Percentiles rank a stretch among this genome's conserved stretches.
Conservation (phyloP, 2,888 invertebrate species). For the Phengaris alcon region DNA sequence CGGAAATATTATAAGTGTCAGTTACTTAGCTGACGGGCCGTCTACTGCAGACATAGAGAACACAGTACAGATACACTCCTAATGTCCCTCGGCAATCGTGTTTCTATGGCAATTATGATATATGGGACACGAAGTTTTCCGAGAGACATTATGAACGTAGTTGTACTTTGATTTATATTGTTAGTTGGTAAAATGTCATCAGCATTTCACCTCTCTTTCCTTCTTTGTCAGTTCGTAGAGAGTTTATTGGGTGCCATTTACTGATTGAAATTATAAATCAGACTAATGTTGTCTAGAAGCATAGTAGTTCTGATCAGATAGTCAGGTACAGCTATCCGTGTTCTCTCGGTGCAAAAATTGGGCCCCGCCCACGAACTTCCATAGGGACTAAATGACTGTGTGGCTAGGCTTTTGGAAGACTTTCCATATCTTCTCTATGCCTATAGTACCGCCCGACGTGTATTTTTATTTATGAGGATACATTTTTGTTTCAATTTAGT, state of each 20-base stretch:
- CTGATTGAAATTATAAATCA: not conserved
- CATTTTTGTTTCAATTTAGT: slow-evolving; percentile 57
- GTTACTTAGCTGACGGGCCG: slow-evolving; percentile 5
- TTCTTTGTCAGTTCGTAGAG: not conserved
- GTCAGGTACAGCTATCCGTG: not conserved
- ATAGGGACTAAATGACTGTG: not conserved
- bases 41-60: not conserved
- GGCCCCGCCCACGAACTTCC: not conserved
- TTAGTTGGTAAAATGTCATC: not conserved
- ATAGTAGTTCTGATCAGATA: not conserved
- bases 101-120: not conserved
- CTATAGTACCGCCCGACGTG: slow-evolving; percentile 44
- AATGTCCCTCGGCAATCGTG: not conserved
- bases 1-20: slow-evolving; percentile 54
- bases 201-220: not conserved
- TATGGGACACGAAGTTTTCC: not conserved
- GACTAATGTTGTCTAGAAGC: not conserved
- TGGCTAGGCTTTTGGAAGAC: slow-evolving; percentile 8
- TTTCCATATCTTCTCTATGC: slow-evolving; percentile 33
- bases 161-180: not conserved
- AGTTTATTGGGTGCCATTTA: not conserved
- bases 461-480: slow-evolving; percentile 52
- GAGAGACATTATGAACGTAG: not conserved
- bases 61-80: not conserved
- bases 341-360: not conserved